A percentile compares a stretch with the other conserved stretches of the same genome.
These are phyloP conservation scores for Neodiprion lecontei DNA, from an alignment of 1,140 invertebrate species.

Conservation along the genomic window DNA sequence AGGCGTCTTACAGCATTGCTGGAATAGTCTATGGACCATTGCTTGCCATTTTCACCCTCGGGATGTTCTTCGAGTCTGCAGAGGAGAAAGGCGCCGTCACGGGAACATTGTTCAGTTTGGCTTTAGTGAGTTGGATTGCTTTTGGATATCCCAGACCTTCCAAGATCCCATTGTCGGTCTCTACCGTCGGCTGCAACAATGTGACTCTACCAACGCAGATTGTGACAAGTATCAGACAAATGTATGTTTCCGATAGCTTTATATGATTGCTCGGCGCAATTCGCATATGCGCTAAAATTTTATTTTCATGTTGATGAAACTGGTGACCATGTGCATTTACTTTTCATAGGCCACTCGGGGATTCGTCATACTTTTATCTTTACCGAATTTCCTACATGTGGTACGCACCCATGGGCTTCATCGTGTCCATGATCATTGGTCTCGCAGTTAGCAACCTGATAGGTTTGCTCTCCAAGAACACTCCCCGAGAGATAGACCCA, in stretches of 20 bases:
- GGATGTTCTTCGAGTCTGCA: constrained; percentile 69
- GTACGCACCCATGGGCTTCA: constrained; percentile 74
- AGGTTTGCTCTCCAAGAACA: constrained; percentile 37
- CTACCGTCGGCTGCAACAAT: constrained; percentile 60
- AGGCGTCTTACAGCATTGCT: constrained; percentile 76
- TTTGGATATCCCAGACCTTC: constrained; percentile 78
- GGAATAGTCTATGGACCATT: constrained; percentile 80
- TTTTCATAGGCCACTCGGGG: constrained; percentile 5
- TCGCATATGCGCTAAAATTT: not conserved
- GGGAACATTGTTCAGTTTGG: constrained; percentile 71
- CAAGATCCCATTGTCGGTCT: constrained; percentile 61
- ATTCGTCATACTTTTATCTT: constrained; percentile 36
- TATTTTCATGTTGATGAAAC: constrained; percentile 1
- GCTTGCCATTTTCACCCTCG: constrained; percentile 75
- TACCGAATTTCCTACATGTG: constrained; percentile 85
- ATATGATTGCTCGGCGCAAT: constrained; percentile 6
- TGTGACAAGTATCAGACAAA: constrained; percentile 40
- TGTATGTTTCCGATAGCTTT: constrained; percentile 24
- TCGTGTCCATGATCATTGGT: constrained; percentile 70
- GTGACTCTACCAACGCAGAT: constrained; percentile 4
- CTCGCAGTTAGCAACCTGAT: constrained; percentile 64
- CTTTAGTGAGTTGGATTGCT: constrained; percentile 80
- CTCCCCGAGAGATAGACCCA: constrained; percentile 58
- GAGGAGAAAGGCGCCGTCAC: constrained; percentile 73
- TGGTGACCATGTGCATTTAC: not conserved